phyloP scores from a whole-genome alignment of 2,797 vertebrate genomes.

The Arrhamphus sclerolepis region DNA sequence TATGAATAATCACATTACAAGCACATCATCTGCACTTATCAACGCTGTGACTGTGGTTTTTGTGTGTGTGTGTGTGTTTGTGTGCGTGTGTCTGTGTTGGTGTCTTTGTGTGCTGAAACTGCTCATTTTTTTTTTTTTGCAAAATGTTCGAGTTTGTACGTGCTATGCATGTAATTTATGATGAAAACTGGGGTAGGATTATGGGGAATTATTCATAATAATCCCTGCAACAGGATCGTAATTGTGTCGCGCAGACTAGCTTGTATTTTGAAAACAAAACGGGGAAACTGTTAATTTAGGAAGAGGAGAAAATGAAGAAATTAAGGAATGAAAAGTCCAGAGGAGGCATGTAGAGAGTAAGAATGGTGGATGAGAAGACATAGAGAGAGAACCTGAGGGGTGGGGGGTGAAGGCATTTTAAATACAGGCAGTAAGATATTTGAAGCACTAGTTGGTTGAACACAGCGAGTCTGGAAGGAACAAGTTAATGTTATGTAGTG shows the following conservation, averaged over 20 bases:
- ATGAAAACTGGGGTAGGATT: constrained; percentile 60
- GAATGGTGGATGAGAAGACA: too few species aligned
- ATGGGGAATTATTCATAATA: constrained; percentile 69
- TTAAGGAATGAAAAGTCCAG: background rate
- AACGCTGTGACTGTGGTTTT: constrained; percentile 19
- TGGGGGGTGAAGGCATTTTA: too few species aligned
- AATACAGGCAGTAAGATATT: too few species aligned
- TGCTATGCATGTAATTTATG: constrained; percentile 38
- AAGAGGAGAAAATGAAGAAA: background rate
- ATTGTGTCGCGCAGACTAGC: constrained; percentile 40
- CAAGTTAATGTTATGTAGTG: too few species aligned
- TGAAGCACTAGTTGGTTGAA: too few species aligned
- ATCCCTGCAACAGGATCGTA: constrained; percentile 61
- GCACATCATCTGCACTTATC: constrained; percentile 55
- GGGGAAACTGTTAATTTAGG: constrained; percentile 4
- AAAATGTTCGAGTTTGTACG: constrained; percentile 5
- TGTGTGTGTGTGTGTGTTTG: constrained; percentile 13
- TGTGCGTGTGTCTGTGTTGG: constrained; percentile 3
- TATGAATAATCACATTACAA: constrained; percentile 62
- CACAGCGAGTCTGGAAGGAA: too few species aligned
- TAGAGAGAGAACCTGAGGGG: too few species aligned
- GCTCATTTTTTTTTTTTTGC: too few species aligned
- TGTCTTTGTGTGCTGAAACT: too few species aligned
- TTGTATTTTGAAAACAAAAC: constrained; percentile 47
- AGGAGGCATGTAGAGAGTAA: background rate